Base-by-base conservation (phyloP, 2,888 invertebrate genomes). In the Antheraea assamensis region DNA sequence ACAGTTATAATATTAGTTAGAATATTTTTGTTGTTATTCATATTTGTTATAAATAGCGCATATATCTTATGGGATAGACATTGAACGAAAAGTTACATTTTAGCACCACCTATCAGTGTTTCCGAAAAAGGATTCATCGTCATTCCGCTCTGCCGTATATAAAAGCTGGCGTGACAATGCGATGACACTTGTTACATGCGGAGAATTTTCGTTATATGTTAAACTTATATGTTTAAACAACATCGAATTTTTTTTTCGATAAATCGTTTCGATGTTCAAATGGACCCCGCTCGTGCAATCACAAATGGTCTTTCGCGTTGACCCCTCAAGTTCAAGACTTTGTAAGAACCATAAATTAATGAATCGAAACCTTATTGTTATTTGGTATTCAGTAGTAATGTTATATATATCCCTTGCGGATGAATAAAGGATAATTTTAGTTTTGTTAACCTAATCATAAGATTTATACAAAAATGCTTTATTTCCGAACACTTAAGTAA, bases 71-170 rank as follows among this genome's bases (percentile, higher is more conserved):
- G 24, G 7, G 3, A 61, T 30, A 13, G 15, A 61, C 27, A 27
- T 27, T 15, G 15, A 15, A 17, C 2, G 27, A 61, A 27, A 27
- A 15, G 61, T 24, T 55, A 55, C 21, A 61, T 61, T 61, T 61
- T 61, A 61, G 2, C 17, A 61, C 24, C 13, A 61, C 2, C 61
- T 61, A 61, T 1, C 61, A 17, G 27, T 61, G 24, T 27, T 61
- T 13, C 2, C 27, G 58, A 17, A 61, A 61, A 61, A 61, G 27
- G 61, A 61, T 61, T 71, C 47, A 21, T 5, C 13, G 24, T 35
- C 47, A 79, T 83, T 82, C 80, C 83, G 79, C 80, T 75, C 76
- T 74, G 78, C 75, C 82, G 83, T 79, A 77, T 84, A 83, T 83
- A 83, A 85, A 86, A 84, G 83, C 82, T 81, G 71, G 75, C 79